Evolutionary conservation across 2,797 vertebrate species (phyloP).

Genomic region (Xenops minutus): DNA sequence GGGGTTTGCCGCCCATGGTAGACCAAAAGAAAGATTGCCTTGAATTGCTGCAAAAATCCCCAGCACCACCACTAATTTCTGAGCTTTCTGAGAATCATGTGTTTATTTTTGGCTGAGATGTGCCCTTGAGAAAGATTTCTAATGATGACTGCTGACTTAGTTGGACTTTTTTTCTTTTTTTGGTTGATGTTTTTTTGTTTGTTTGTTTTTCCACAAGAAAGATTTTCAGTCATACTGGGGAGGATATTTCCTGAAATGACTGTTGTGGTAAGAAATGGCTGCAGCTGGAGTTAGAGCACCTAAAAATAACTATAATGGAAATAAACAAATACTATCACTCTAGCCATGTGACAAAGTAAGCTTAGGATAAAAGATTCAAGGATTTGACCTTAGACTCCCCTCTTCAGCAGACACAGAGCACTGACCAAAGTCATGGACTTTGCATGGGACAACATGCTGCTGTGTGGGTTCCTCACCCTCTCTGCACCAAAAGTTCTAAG

Average conservation of each 20-base stretch:
- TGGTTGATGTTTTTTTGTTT: background rate
- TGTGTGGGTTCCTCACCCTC: background rate
- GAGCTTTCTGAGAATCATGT: background rate
- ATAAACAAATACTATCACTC: background rate
- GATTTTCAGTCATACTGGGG: background rate
- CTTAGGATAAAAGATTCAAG: background rate
- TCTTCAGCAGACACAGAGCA: background rate
- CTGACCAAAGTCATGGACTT: background rate
- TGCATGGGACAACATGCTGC: rapidly evolving
- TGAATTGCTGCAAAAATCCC: background rate
- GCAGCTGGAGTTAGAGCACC: background rate
- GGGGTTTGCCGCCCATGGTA: rapidly evolving
- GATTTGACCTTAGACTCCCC: background rate
- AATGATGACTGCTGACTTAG: background rate
- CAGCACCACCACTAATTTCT: background rate
- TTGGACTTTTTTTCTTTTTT: background rate
- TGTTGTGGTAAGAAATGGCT: background rate
- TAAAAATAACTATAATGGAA: constrained; percentile 23
- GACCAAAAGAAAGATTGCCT: background rate
- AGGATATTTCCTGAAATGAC: background rate
- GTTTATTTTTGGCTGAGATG: background rate
- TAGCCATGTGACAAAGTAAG: background rate
- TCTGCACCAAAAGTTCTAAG: background rate
- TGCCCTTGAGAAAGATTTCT: background rate
- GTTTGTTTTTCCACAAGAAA: background rate